phyloP scores from a whole-genome alignment of 2,113 vertebrate species.

The Rallus limicola region DNA sequence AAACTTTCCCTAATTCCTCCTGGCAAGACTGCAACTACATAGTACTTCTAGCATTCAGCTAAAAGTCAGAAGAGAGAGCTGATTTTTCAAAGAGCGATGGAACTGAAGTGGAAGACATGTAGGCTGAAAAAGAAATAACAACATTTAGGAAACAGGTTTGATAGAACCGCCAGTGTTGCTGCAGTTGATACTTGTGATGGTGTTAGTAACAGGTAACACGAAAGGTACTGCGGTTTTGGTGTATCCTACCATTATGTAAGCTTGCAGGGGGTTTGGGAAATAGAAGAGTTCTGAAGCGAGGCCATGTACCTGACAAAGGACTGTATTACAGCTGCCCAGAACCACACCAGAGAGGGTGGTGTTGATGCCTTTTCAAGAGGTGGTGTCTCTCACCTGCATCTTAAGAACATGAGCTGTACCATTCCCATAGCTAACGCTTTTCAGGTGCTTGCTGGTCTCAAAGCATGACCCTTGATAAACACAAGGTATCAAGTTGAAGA shows the following conservation, averaged over 20 bases:
- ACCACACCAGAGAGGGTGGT: accelerated
- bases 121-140: background rate
- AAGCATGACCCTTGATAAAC: background rate
- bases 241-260: background rate
- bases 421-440: background rate
- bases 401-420: background rate
- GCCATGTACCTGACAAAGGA: background rate
- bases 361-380: background rate
- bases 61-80: background rate
- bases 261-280: background rate
- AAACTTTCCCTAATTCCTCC: conserved; percentile 1
- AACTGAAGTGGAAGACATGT: background rate
- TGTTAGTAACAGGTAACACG: background rate
- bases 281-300: background rate
- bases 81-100: background rate
- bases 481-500: background rate
- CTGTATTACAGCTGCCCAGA: background rate
- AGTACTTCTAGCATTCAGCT: background rate
- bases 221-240: background rate
- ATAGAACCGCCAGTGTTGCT: background rate
- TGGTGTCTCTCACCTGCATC: background rate
- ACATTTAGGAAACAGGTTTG: background rate
- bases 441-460: background rate
- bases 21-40: background rate
- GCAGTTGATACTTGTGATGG: background rate